A percentile compares a stretch with the other conserved stretches of the same genome.
phyloP scores from a whole-genome alignment of 1,140 invertebrate genomes.

The Amyelois transitella region DNA sequence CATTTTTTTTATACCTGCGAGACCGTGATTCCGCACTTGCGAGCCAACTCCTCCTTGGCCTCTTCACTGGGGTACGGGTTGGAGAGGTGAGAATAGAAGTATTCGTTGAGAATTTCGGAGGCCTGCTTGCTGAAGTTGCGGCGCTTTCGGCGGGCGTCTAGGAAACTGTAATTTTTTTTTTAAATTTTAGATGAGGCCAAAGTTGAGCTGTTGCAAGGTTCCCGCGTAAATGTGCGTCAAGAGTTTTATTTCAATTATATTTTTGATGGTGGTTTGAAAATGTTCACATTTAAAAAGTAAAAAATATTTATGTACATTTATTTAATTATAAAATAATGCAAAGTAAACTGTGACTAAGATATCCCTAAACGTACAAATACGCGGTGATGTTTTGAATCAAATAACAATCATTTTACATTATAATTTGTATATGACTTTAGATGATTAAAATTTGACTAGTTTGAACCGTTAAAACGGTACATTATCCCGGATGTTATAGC shows the following conservation, averaged over 20 bases:
- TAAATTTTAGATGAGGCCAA: slow-evolving; percentile 29
- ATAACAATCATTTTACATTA: no score
- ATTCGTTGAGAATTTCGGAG: slow-evolving; percentile 99
- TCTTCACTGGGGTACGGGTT: slow-evolving; percentile 99
- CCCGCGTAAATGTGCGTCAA: not conserved
- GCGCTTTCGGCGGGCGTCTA: slow-evolving; percentile 98
- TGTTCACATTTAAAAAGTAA: no score
- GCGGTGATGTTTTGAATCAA: not conserved
- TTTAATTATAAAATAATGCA: no score
- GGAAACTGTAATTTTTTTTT: slow-evolving; percentile 80
- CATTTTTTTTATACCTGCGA: slow-evolving; percentile 49
- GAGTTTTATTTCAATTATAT: not conserved
- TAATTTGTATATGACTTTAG: no score
- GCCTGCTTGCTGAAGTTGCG: slow-evolving; percentile 99
- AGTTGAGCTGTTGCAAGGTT: slow-evolving; percentile 33
- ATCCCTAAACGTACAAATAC: not conserved
- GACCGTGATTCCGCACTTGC: slow-evolving; percentile 99
- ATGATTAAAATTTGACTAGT: no score
- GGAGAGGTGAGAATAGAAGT: slow-evolving; percentile 99
- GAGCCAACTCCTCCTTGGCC: slow-evolving; percentile 99
- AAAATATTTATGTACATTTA: no score
- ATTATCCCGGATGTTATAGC: no score
- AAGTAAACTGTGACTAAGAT: not conserved
- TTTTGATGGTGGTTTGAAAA: not conserved
- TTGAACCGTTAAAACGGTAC: no score